Base-by-base conservation (phyloP, 2,797 vertebrate genomes). In the Hipposideros larvatus region DNA sequence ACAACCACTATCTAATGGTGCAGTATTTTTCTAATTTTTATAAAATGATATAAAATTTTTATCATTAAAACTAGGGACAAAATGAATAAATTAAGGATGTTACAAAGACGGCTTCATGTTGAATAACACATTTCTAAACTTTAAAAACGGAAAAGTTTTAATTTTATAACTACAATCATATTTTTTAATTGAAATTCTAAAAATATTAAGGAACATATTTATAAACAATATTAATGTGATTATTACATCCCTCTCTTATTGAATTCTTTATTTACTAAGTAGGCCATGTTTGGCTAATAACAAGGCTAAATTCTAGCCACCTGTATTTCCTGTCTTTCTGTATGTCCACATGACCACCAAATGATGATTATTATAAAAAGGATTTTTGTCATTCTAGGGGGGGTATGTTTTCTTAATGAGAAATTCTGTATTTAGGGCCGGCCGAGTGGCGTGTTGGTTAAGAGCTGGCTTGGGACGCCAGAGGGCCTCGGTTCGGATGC, bases 241-340 rank as follows among this genome's bases (percentile, higher is more conserved):
- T 74, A 63, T 94, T 28, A 80, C 5, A 66, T 71, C 53, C 24
- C 16, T 73, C 71, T 65, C 57, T 79, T 73, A 93, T 0, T 59
- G n/a, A 91, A 88, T 86, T 80, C 11, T 95, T 82, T 70, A 93
- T n/a, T 80, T 88, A 92, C 41, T 95, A 87, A 91, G 41, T 53
- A 22, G 11, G 79, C 3, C n/a, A 43, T 18, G 2, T 74, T 46
- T 93, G 87, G 43, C 57, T 79, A 92, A 24, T 75, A 37, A 71
- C 16, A 83, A 84, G n/a, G 14, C 59, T 75, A 88, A 88, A 74
- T 75, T 84, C 53, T 85, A 70, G 46, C 31, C 19, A 92, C 24
- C 26, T 74, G 46, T 53, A 34, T 70, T 86, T n/a, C 22, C 24
- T 73, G 24, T 37, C 34, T 78, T 83, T 10, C 41, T 84, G 2